A percentile compares a stretch with the other conserved stretches of the same genome.
These are phyloP conservation scores for Stomatorhinus ivindoensis DNA, from an alignment of 2,113 vertebrate genomes.

Conservation along the genomic window DNA sequence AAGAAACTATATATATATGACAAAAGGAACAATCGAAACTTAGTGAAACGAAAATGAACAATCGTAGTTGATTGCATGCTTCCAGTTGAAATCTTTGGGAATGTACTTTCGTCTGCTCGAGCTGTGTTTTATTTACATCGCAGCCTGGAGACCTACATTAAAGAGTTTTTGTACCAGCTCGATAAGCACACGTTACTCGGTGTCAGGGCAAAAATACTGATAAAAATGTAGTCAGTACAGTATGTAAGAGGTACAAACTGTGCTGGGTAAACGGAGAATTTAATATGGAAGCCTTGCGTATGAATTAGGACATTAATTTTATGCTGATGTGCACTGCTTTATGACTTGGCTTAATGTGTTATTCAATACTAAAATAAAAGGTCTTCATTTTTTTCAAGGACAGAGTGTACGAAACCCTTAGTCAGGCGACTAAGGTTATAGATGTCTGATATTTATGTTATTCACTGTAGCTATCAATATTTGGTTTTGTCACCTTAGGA, in stretches of 20 bases:
- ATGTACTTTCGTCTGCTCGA: background rate
- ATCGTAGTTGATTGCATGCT: background rate
- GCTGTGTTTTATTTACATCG: background rate
- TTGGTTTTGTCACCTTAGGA: background rate
- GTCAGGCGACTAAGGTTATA: background rate
- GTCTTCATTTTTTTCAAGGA: constrained; percentile 6
- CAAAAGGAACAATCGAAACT: background rate
- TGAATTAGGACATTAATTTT: background rate
- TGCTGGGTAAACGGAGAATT: background rate
- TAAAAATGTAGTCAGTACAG: background rate
- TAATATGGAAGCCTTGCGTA: background rate
- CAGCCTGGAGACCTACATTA: background rate
- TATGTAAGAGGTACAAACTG: background rate
- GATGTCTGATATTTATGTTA: background rate
- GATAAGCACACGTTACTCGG: background rate
- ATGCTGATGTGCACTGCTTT: background rate
- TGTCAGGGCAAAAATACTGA: background rate
- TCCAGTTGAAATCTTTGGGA: background rate
- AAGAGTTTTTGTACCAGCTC: background rate
- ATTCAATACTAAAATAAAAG: constrained; percentile 1
- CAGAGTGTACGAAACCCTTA: background rate
- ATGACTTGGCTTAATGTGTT: background rate
- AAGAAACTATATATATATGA: background rate
- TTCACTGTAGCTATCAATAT: background rate
- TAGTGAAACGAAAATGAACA: too few relatives aligned